These are phyloP conservation scores for Lobophora halterata DNA, from an alignment of 2,888 invertebrate species.

Conservation along the genomic window DNA sequence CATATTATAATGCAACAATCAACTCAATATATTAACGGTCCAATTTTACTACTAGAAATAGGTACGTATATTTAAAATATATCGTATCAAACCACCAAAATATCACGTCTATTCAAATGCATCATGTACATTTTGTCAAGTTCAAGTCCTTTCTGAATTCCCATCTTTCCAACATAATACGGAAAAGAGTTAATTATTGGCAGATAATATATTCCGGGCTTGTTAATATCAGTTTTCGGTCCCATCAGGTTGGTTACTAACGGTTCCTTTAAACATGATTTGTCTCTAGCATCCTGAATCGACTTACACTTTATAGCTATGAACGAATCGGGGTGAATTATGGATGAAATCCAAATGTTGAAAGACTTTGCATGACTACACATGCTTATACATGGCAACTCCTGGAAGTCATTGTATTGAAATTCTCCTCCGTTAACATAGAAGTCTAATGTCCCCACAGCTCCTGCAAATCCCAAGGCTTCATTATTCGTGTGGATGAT, in stretches of 20 bases:
- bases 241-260: constrained; percentile 29
- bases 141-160: constrained; percentile 38
- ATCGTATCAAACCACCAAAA: constrained; percentile 10
- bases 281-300: constrained; percentile 34
- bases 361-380: constrained; percentile 34
- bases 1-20: no score
- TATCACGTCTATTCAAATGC: constrained; percentile 14
- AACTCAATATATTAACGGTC: no score
- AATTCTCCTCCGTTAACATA: constrained; percentile 43
- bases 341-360: constrained; percentile 32
- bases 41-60: no score
- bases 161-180: constrained; percentile 41
- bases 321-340: constrained; percentile 32
- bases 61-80: no score
- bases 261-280: constrained; percentile 35
- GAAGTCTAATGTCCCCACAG: constrained; percentile 37
- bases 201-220: constrained; percentile 43
- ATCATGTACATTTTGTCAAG: constrained; percentile 6
- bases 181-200: constrained; percentile 37
- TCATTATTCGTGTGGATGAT: constrained; percentile 35
- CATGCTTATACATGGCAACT: constrained; percentile 25
- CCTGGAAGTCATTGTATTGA: constrained; percentile 27
- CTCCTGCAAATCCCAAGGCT: constrained; percentile 32
- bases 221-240: constrained; percentile 33
- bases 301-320: constrained; percentile 38